Conservation (phyloP, 1,140 invertebrate species). For the Goniozus legneri region DNA sequence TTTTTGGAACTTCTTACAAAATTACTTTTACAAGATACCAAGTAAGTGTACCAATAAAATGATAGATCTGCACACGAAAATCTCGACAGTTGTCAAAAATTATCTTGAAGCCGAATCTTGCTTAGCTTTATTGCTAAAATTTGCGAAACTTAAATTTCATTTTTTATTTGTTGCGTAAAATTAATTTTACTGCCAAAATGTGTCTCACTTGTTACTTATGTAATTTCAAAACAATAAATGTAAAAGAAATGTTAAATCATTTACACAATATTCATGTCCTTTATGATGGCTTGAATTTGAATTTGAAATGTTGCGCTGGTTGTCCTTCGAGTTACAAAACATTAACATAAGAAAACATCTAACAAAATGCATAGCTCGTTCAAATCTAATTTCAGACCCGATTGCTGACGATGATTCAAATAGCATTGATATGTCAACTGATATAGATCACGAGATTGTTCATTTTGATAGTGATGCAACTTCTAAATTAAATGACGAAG, state of each 20-base stretch:
- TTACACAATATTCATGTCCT: conserved; percentile 3
- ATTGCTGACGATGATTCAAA: too few relatives aligned
- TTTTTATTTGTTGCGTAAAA: not conserved
- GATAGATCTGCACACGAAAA: conserved; percentile 1
- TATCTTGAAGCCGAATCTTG: too few relatives aligned
- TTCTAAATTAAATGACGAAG: not conserved
- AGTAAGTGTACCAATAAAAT: conserved; percentile 5
- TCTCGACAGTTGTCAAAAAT: not conserved
- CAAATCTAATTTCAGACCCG: too few relatives aligned
- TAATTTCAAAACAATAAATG: not conserved
- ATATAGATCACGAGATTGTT: not conserved
- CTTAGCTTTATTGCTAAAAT: not conserved
- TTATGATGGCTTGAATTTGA: not conserved
- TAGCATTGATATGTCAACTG: not conserved
- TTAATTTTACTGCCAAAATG: not conserved
- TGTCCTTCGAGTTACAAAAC: too few relatives aligned
- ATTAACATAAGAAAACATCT: too few relatives aligned
- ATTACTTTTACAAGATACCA: conserved; percentile 5
- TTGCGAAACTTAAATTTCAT: not conserved
- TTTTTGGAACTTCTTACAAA: conserved; percentile 2
- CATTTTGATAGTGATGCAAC: conserved; percentile 1
- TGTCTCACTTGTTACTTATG: not conserved
- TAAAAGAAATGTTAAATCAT: conserved; percentile 1
- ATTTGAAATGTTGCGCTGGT: conserved; percentile 2
- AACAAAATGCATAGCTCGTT: too few relatives aligned